Conservation (phyloP, 2,797 vertebrate genomes). For the Centropyge bicolor region DNA sequence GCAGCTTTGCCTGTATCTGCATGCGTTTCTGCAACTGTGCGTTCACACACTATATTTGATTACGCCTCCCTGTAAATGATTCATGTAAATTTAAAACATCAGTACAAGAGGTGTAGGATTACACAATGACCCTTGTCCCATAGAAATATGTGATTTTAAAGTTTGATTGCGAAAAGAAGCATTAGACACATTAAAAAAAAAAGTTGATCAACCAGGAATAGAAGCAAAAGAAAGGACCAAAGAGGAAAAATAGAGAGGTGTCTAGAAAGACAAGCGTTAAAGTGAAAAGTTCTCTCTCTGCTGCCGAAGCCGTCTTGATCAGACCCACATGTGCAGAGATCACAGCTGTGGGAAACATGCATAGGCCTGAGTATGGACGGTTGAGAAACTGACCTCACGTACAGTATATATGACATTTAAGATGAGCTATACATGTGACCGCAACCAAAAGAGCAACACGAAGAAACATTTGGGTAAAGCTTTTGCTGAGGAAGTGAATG, state of each 20-base stretch:
- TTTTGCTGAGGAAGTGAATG: slow-evolving; percentile 61
- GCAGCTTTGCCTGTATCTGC: slow-evolving; percentile 18
- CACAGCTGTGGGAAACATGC: slow-evolving; percentile 46
- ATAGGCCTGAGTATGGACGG: slow-evolving; percentile 21
- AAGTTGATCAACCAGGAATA: neutral
- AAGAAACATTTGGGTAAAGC: neutral
- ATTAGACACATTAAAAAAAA: neutral
- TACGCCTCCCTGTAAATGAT: slow-evolving; percentile 16
- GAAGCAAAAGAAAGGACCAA: neutral
- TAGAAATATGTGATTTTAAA: slow-evolving; percentile 1
- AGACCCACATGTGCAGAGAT: slow-evolving; percentile 49
- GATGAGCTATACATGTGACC: neutral
- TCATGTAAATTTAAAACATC: slow-evolving; percentile 36
- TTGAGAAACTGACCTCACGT: slow-evolving; percentile 5
- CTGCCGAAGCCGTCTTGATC: slow-evolving; percentile 34
- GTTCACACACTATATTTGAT: slow-evolving; percentile 33
- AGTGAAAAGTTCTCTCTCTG: slow-evolving; percentile 28
- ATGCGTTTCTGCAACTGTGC: slow-evolving; percentile 14
- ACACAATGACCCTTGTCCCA: neutral
- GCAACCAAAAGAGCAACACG: neutral
- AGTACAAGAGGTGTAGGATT: slow-evolving; percentile 2
- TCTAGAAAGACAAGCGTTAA: slow-evolving; percentile 16
- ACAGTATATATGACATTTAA: slow-evolving; percentile 5
- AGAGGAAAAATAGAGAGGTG: too few relatives aligned
- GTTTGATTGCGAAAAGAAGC: neutral